Evolutionary conservation across 2,888 invertebrate genomes (phyloP), one percentile per base, ranked within the genome.

Genomic region (Drosophila diplacantha): DNA sequence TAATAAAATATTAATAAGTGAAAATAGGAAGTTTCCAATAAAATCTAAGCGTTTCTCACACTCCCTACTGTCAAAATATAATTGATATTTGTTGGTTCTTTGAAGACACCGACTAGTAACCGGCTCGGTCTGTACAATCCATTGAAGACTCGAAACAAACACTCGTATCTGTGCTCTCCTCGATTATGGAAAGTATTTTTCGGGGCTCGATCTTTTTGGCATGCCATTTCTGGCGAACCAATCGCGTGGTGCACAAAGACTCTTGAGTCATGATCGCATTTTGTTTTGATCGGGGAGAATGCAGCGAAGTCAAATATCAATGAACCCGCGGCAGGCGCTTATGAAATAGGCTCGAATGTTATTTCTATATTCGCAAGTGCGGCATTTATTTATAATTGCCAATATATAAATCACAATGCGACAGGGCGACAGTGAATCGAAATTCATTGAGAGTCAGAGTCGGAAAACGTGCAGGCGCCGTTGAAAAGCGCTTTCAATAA

Each of bases 391-490:
- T 66, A 58, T 81, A 77, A 69, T 24, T 32, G 52, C 24, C 44
- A 38, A 44, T 38, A 58, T 51, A 57, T 46, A 50, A n/a, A 60
- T 34, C 37, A 46, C 46, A 52, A 52, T 54, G 56, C 58, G 61
- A 58, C 39, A 58, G 38, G 24, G 53, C 31, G 47, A 39, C 32
- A 62, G 46, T 67, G 49, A 71, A 65, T 64, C 57, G 54, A 62
- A 77, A 74, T 84, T 79, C 83, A 84, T 84, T 79, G 72, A 84
- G 81, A 72, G 73, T 59, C 50, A 39, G 64, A 41, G 34, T 35
- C 24, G 38, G 64, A 43, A 78, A 74, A 79, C 79, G 74, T 77
- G 82, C 70, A 69, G 61, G 49, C 24, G 50, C 35, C 51, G 32
- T 32, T 35, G 43, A 31, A 50, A 57, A 56, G 24, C 54, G 63